Conservation (phyloP, 2,797 vertebrate species). For the Ptychadena robeensis region DNA sequence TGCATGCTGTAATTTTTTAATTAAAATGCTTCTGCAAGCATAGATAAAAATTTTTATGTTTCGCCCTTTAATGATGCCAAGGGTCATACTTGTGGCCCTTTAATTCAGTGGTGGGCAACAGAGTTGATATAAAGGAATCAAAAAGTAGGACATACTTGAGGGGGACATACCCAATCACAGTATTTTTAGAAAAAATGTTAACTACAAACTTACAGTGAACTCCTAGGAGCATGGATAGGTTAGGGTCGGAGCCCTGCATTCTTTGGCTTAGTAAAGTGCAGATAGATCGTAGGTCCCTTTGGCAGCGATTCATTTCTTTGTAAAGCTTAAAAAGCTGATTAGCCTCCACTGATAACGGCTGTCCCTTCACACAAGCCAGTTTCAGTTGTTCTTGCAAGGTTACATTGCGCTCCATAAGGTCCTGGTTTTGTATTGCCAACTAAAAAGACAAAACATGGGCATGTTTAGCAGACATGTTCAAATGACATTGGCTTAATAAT, state of each 20-base stretch:
- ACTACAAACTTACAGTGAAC: slow-evolving; percentile 86
- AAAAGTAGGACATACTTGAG: too few species aligned
- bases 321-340: slow-evolving; percentile 80
- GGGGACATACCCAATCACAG: too few species aligned
- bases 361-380: slow-evolving; percentile 71
- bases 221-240: slow-evolving; percentile 93
- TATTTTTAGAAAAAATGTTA: too few species aligned
- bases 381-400: slow-evolving; percentile 88
- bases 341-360: slow-evolving; percentile 72
- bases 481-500: neutral
- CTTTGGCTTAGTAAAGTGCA: slow-evolving; percentile 93
- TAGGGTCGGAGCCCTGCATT: slow-evolving; percentile 92
- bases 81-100: too few species aligned
- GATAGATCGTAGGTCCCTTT: slow-evolving; percentile 89
- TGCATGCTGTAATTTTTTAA: too few species aligned
- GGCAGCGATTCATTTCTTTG: slow-evolving; percentile 85
- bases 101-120: too few species aligned
- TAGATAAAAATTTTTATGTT: too few species aligned
- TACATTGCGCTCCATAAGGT: slow-evolving; percentile 93
- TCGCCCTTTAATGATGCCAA: too few species aligned
- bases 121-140: too few species aligned
- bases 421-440: slow-evolving; percentile 94
- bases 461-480: neutral
- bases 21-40: too few species aligned
- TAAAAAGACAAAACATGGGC: slow-evolving; percentile 64